Base-by-base conservation (phyloP, 2,113 vertebrate species). In the Rissa tridactyla region DNA sequence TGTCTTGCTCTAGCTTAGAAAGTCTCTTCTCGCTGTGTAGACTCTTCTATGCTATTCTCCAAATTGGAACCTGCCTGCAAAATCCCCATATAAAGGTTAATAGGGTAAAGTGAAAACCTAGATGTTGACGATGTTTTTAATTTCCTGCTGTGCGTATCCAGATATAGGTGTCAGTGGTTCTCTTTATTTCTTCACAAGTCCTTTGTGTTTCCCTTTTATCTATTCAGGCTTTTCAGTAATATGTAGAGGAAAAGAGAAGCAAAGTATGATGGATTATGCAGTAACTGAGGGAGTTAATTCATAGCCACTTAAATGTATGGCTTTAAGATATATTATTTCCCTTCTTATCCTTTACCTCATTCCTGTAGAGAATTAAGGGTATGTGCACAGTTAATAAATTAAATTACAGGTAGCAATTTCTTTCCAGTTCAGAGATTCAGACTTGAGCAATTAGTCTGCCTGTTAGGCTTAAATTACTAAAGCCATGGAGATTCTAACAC, bases 261-360 rank as follows among this genome's bases (percentile, higher is more conserved):
- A 81, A 94, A 93, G 83, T 60, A 69, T 26, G 55, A 94, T 72
- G 58, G 47, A 92, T 96, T 92, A 62, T 78, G 76, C 52, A 85
- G 72, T 81, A 83, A 84, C 73, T 13, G 10, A 49, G 83, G 15
- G 6, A 96, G 83, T 82, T 96, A 82, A 90, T 95, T 92, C 93
- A 88, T 46, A 94, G 60, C 64, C 70, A 82, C 65, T 90, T 92
- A 86, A 91, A 86, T 12, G 22, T 65, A 72, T 65, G 70, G 30
- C 61, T 97, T 95, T 75, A 61, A 89, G 73, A 93, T 75, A 90
- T n/a, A 73, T 52, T 88, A 76, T 75, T 94, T 68, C 70, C 51
- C 77, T 88, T 88, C 57, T 92, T 90, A 73, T 79, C 55, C 64
- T 79, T 90, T 54, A 80, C 15, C 34, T 91, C 27, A 73, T 72